phyloP scores from a whole-genome alignment of 2,888 invertebrate genomes.

The Orthosia gothica region DNA sequence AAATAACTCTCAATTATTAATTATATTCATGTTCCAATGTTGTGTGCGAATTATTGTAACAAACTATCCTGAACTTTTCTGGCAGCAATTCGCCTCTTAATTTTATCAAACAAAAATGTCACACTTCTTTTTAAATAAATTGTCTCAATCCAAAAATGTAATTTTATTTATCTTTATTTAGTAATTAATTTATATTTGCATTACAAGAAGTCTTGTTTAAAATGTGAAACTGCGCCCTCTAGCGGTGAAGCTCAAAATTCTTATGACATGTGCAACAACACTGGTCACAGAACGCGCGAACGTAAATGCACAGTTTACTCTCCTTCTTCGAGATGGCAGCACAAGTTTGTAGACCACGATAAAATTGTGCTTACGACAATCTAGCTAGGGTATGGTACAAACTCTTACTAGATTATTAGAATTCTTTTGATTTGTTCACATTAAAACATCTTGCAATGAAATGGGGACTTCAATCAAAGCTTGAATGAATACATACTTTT shows the following conservation, averaged over 20 bases:
- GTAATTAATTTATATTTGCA: no score
- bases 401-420: no score
- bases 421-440: neutral
- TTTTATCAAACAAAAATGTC: neutral
- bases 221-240: constrained; percentile 26
- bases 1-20: constrained; percentile 3
- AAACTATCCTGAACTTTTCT: neutral
- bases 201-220: neutral
- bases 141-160: neutral
- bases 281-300: rapidly evolving
- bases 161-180: neutral
- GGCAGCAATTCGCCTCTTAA: neutral
- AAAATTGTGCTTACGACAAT: neutral
- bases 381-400: neutral
- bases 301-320: neutral
- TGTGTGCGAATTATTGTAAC: neutral
- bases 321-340: constrained; percentile 37
- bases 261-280: no score
- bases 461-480: no score
- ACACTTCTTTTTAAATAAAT: constrained; percentile 5
- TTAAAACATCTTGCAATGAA: neutral
- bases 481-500: no score
- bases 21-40: neutral
- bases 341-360: neutral
- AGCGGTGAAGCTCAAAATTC: neutral